Evolutionary conservation across 2,888 invertebrate species (phyloP).

Genomic region (Drosophila barbarae): DNA sequence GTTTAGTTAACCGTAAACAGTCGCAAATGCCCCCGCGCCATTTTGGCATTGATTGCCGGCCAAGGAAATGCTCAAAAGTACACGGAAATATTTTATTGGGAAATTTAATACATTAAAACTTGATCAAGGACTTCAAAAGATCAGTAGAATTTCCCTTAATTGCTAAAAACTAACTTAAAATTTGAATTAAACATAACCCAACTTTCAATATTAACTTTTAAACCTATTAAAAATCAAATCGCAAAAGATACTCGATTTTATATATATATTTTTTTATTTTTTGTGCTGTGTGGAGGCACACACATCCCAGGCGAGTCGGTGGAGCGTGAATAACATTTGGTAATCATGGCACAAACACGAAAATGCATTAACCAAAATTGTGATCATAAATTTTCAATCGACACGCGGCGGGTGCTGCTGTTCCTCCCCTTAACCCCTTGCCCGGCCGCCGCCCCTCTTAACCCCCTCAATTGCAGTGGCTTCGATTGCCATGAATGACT

Average conservation of each 20-base stretch:
- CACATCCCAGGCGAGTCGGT: conserved; percentile 51
- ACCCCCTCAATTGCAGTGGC: conserved; percentile 1
- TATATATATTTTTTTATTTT: not conserved
- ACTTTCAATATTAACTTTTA: not conserved
- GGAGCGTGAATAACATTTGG: conserved; percentile 77
- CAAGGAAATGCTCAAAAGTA: conserved; percentile 28
- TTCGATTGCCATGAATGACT: conserved; percentile 60
- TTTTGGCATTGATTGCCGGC: conserved; percentile 69
- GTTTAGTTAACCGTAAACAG: conserved; percentile 71
- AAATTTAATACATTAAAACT: too few relatives aligned
- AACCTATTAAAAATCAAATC: not conserved
- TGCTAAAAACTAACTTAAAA: too few relatives aligned
- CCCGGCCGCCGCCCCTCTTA: not conserved
- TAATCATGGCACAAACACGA: conserved; percentile 79
- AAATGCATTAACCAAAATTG: conserved; percentile 80
- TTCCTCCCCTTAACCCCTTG: conserved; percentile 24
- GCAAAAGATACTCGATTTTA: not conserved
- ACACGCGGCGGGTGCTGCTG: conserved; percentile 62
- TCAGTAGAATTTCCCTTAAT: too few relatives aligned
- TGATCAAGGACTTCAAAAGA: accelerated
- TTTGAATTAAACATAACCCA: too few relatives aligned
- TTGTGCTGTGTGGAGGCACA: conserved; percentile 5
- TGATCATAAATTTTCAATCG: conserved; percentile 79
- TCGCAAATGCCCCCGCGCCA: conserved; percentile 67
- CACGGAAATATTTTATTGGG: conserved; percentile 9